These are phyloP conservation scores for Stichopus horrens DNA, from an alignment of 53 echinoderm and acorn worm genomes.

Conservation along the genomic window DNA sequence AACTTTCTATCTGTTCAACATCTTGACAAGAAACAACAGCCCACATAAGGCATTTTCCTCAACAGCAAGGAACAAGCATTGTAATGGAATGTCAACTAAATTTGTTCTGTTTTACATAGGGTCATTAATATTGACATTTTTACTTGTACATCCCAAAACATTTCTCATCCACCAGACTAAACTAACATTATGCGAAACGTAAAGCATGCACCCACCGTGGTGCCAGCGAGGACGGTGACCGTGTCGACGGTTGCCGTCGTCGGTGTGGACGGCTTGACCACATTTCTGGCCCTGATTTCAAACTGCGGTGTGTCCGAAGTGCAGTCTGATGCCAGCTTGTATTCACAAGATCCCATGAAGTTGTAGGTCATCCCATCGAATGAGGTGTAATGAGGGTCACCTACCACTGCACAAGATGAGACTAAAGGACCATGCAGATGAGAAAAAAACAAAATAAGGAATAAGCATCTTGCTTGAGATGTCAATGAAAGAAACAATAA, in stretches of 20 bases:
- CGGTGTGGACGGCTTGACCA: neutral
- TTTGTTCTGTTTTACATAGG: too few species aligned
- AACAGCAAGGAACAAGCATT: too few species aligned
- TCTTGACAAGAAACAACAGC: too few species aligned
- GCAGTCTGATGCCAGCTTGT: slow-evolving; percentile 70
- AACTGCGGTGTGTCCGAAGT: slow-evolving; percentile 58
- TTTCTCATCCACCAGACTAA: too few species aligned
- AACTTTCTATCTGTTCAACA: too few species aligned
- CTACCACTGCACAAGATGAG: slow-evolving; percentile 39
- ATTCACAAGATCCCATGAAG: slow-evolving; percentile 67
- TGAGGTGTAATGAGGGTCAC: slow-evolving; percentile 73
- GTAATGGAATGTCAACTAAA: too few species aligned
- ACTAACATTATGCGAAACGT: too few species aligned
- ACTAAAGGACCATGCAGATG: neutral
- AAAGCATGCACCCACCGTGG: neutral
- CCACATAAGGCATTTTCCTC: too few species aligned
- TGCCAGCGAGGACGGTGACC: neutral
- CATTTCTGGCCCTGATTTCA: slow-evolving; percentile 50
- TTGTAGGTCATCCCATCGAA: slow-evolving; percentile 67
- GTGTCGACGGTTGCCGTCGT: neutral
- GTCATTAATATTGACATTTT: too few species aligned
- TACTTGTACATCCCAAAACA: too few species aligned
- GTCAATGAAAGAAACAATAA: too few species aligned
- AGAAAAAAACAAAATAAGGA: neutral
- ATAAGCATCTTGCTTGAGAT: neutral